Conservation (phyloP, 2,888 invertebrate genomes). For the Sycophila texana region DNA sequence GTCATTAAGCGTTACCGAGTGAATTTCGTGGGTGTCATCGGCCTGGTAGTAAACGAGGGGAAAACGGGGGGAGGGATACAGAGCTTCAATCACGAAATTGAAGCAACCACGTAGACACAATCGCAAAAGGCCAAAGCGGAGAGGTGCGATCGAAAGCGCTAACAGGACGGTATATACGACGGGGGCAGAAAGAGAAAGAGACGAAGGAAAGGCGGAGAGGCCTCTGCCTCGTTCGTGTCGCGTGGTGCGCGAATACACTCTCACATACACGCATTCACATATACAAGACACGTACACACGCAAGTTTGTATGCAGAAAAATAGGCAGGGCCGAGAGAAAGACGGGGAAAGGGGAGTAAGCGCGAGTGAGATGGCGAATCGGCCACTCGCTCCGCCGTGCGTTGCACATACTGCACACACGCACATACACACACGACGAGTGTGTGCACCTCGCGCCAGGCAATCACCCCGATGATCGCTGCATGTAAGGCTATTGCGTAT, state of each 20-base stretch:
- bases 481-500: too few species aligned
- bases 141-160: conserved; percentile 38
- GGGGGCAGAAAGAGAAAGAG: too few species aligned
- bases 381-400: neutral
- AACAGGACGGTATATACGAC: conserved; percentile 29
- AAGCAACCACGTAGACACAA: neutral
- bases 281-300: neutral
- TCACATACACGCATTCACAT: neutral
- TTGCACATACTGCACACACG: neutral
- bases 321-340: neutral
- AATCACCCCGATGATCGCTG: too few species aligned
- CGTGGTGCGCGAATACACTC: neutral
- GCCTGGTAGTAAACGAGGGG: neutral
- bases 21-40: neutral
- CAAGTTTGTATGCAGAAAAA: neutral
- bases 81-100: neutral
- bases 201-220: too few species aligned
- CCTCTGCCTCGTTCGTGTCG: too few species aligned
- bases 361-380: neutral
- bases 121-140: conserved; percentile 14
- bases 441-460: too few species aligned
- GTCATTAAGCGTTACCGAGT: neutral
- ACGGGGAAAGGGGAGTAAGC: neutral
- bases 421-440: neutral
- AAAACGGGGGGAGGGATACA: neutral